phyloP scores from a whole-genome alignment of 2,113 vertebrate genomes.

The Glaucomys volans region DNA sequence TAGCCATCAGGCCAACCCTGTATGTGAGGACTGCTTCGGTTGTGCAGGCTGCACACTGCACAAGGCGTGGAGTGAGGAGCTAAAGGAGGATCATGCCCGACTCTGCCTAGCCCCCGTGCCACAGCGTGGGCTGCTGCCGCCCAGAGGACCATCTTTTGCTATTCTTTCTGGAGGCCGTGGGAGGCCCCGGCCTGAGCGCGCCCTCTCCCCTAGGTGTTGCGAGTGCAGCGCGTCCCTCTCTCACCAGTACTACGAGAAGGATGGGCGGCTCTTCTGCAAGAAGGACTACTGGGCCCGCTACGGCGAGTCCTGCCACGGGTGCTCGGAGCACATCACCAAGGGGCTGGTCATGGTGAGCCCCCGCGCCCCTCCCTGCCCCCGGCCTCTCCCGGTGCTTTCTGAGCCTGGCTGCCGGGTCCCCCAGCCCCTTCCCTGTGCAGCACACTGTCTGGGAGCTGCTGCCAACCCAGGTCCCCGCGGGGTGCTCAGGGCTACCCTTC shows the following conservation, averaged over 20 bases:
- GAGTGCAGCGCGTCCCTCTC: constrained; percentile 95
- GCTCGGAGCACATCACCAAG: constrained; percentile 96
- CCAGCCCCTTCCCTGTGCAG: neutral
- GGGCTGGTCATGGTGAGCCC: constrained; percentile 97
- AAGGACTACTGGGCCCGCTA: constrained; percentile 97
- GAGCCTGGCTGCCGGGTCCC: neutral
- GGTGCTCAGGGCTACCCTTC: neutral
- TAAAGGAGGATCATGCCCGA: neutral
- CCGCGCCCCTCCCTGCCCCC: fast-evolving
- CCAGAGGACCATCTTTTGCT: neutral
- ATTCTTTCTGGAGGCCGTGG: neutral
- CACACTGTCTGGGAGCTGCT: neutral
- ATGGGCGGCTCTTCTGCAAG: constrained; percentile 97
- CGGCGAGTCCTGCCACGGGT: constrained; percentile 97
- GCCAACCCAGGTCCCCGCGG: neutral
- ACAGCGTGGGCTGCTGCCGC: neutral
- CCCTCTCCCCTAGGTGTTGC: constrained; percentile 90
- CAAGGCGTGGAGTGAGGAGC: fast-evolving
- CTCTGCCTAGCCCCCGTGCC: neutral
- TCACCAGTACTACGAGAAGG: constrained; percentile 99
- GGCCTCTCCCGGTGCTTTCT: neutral
- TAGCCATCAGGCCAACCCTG: neutral
- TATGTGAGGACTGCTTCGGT: fast-evolving
- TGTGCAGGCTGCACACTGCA: neutral
- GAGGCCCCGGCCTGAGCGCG: neutral